A percentile compares a stretch with the other conserved stretches of the same genome.
phyloP scores from a whole-genome alignment of 2,113 vertebrate species.

The Ictalurus punctatus region DNA sequence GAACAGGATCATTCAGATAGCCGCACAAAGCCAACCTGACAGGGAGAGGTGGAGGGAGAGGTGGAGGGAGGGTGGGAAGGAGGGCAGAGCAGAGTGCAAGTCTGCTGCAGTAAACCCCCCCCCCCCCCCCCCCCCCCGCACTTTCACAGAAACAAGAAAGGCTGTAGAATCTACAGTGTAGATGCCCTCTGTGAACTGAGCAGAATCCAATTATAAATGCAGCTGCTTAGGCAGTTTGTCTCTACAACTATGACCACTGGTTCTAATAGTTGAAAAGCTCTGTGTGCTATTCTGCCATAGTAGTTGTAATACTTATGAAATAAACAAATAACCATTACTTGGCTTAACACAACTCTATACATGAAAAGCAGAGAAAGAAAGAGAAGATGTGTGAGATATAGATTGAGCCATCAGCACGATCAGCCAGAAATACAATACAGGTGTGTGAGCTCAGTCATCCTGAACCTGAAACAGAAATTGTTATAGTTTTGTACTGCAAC shows the following conservation, averaged over 20 bases:
- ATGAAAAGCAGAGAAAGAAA: background rate
- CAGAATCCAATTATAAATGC: conserved; percentile 55
- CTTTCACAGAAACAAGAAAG: conserved; percentile 48
- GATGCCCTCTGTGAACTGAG: conserved; percentile 52
- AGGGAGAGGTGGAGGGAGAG: conserved; percentile 10
- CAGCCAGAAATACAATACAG: background rate
- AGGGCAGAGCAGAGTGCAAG: conserved; percentile 31
- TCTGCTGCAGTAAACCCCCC: conserved; percentile 39
- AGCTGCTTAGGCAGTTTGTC: conserved; percentile 45
- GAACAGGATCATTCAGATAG: conserved; percentile 57
- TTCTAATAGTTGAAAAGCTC: conserved; percentile 21
- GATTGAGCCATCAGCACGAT: background rate
- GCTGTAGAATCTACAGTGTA: conserved; percentile 1
- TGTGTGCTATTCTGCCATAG: conserved; percentile 22
- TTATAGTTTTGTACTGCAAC: background rate
- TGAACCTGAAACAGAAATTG: background rate
- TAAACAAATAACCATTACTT: background rate
- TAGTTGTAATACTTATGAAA: conserved; percentile 1
- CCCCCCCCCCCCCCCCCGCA: background rate
- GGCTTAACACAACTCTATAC: background rate
- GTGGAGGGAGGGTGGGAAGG: background rate
- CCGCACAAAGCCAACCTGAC: conserved; percentile 59
- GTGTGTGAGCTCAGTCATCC: background rate
- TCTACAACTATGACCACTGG: conserved; percentile 1
- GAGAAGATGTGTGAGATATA: background rate